phyloP scores from a whole-genome alignment of 1,140 invertebrate genomes.

The Drosophila grimshawi region DNA sequence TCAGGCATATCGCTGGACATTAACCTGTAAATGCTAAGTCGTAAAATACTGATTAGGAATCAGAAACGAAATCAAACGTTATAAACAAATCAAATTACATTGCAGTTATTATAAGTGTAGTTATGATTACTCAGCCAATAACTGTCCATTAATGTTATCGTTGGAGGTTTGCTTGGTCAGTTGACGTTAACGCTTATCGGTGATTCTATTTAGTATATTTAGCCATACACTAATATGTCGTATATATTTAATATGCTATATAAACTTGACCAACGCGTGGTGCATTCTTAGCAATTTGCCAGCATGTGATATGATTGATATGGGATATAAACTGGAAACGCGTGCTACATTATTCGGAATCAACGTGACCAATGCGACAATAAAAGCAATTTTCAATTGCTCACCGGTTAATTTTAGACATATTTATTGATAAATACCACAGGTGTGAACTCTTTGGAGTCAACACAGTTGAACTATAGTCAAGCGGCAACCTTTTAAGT shows the following conservation, averaged over 20 bases:
- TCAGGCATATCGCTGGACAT: not conserved
- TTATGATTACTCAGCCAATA: conserved; percentile 23
- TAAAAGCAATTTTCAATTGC: conserved; percentile 2
- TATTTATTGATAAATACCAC: conserved; percentile 11
- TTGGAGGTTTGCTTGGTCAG: conserved; percentile 48
- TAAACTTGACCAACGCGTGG: conserved; percentile 21
- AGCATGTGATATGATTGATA: not conserved
- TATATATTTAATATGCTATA: conserved; percentile 1
- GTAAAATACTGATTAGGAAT: conserved; percentile 10
- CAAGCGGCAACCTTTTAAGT: conserved; percentile 49
- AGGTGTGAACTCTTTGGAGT: conserved; percentile 35
- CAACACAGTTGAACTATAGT: conserved; percentile 42
- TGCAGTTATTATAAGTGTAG: conserved; percentile 4
- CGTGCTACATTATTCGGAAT: conserved; percentile 42
- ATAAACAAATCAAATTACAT: conserved; percentile 27
- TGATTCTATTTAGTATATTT: conserved; percentile 16
- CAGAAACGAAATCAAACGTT: conserved; percentile 22
- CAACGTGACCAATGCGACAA: conserved; percentile 49
- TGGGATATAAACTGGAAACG: conserved; percentile 31
- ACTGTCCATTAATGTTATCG: conserved; percentile 47
- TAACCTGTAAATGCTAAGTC: conserved; percentile 8
- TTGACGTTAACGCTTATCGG: conserved; percentile 42
- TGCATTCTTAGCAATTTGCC: conserved; percentile 2
- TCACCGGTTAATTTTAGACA: conserved; percentile 60
- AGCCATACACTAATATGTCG: not conserved